Evolutionary conservation across 2,113 vertebrate species (phyloP).

Genomic region (Pleuronectes platessa): DNA sequence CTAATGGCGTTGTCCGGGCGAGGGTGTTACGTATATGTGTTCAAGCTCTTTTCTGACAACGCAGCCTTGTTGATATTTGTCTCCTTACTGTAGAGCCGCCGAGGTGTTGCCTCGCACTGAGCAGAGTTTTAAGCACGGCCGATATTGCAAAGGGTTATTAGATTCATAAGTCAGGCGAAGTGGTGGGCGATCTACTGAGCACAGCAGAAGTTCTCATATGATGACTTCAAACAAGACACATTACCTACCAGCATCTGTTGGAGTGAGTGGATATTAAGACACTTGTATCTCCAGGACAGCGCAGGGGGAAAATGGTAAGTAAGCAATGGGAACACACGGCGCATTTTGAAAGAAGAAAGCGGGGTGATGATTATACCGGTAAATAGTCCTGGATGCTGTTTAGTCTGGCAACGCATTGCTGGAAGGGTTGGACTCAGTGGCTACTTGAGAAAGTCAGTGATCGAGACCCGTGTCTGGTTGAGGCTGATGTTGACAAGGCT

Average conservation of each 20-base stretch:
- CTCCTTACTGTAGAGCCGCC: slow-evolving; percentile 85
- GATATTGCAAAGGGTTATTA: slow-evolving; percentile 99
- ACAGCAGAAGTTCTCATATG: slow-evolving; percentile 99
- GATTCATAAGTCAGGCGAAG: slow-evolving; percentile 99
- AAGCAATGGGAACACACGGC: slow-evolving; percentile 70
- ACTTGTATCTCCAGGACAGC: slow-evolving; percentile 98
- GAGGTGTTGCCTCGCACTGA: slow-evolving; percentile 87
- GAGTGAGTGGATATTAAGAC: slow-evolving; percentile 99
- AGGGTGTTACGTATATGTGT: slow-evolving; percentile 91
- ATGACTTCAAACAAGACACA: slow-evolving; percentile 99
- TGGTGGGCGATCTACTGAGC: slow-evolving; percentile 99
- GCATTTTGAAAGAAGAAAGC: slow-evolving; percentile 55
- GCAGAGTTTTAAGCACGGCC: slow-evolving; percentile 92
- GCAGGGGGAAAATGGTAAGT: slow-evolving; percentile 96
- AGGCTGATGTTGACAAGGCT: slow-evolving; percentile 75
- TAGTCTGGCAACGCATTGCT: slow-evolving; percentile 70
- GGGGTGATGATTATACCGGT: slow-evolving; percentile 71
- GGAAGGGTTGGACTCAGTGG: slow-evolving; percentile 79
- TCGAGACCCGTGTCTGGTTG: slow-evolving; percentile 72
- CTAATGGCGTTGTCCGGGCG: slow-evolving; percentile 89
- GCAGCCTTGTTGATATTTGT: slow-evolving; percentile 88
- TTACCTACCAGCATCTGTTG: slow-evolving; percentile 99
- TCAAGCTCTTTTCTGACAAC: slow-evolving; percentile 84
- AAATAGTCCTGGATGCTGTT: slow-evolving; percentile 78
- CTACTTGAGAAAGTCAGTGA: slow-evolving; percentile 75